A percentile compares a stretch with the other conserved stretches of the same genome.
These are phyloP conservation scores for Clytia hemisphaerica DNA, from an alignment of 30 jellyfish, hydroid and myxozoan genomes.

Conservation along the genomic window DNA sequence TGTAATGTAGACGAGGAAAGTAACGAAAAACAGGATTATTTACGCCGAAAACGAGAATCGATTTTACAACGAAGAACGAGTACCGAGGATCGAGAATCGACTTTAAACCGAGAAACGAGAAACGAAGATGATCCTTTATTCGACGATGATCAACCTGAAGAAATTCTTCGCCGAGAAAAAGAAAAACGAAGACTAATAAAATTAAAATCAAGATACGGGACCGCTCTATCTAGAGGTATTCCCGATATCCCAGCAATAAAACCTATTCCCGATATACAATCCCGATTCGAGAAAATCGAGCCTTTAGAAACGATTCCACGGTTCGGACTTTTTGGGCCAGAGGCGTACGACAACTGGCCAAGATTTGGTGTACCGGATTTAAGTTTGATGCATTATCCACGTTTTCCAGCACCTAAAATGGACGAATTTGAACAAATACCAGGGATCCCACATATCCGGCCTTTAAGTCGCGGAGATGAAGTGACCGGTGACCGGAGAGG, in stretches of 20 bases:
- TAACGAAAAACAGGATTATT: too few relatives aligned
- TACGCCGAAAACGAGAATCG: too few relatives aligned
- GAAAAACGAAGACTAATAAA: not conserved
- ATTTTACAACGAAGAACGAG: too few relatives aligned
- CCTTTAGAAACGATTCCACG: slow-evolving; percentile 1
- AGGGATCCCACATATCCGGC: slow-evolving; percentile 12
- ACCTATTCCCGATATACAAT: not conserved
- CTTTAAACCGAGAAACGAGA: too few relatives aligned
- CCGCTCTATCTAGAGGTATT: not conserved
- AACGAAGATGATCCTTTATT: not conserved
- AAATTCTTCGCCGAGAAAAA: not conserved
- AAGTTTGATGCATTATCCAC: not conserved
- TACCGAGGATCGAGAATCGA: too few relatives aligned
- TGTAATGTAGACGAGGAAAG: too few relatives aligned
- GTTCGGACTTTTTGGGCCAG: not conserved
- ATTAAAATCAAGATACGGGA: not conserved
- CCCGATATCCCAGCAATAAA: not conserved
- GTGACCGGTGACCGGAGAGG: slow-evolving; percentile 17
- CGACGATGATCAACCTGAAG: slow-evolving; percentile 16
- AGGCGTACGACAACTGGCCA: not conserved
- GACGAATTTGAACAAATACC: slow-evolving; percentile 16
- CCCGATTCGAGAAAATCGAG: not conserved
- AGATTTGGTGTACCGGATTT: slow-evolving; percentile 9
- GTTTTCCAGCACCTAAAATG: slow-evolving; percentile 8
- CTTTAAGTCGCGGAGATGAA: slow-evolving; percentile 11